Evolutionary conservation across 2,113 vertebrate genomes (phyloP).

Genomic region (Plectropomus leopardus): DNA sequence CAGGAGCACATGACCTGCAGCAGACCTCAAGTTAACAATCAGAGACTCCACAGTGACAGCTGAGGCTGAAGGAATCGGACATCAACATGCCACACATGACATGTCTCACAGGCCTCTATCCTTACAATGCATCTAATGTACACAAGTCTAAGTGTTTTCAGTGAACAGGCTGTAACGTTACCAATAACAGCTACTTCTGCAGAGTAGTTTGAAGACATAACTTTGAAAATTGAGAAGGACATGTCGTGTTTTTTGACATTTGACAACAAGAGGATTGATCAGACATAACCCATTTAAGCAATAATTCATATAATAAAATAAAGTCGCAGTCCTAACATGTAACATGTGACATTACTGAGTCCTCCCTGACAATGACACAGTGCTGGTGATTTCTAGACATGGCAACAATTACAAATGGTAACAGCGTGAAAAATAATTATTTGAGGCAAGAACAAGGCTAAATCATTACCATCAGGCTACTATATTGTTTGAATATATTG

Average conservation of each 20-base stretch:
- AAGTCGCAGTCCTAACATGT: too few relatives aligned
- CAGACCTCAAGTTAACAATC: constrained; percentile 63
- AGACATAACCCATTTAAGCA: background rate
- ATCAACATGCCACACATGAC: background rate
- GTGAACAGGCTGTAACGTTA: too few relatives aligned
- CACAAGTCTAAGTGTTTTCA: background rate
- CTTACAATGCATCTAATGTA: background rate
- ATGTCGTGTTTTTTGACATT: background rate
- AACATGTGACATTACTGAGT: background rate
- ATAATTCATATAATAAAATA: background rate
- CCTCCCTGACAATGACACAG: background rate
- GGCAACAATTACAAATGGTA: too few relatives aligned
- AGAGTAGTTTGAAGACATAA: background rate
- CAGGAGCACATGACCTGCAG: constrained; percentile 62
- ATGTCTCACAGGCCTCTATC: background rate
- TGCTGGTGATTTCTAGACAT: background rate
- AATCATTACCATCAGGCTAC: too few relatives aligned
- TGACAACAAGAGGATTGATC: background rate
- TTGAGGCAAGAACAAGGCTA: too few relatives aligned
- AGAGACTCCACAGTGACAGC: constrained; percentile 25
- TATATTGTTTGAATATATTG: too few relatives aligned
- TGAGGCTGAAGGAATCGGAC: background rate
- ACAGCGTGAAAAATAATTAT: too few relatives aligned
- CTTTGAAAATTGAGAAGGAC: background rate
- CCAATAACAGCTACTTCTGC: background rate